Evolutionary conservation across 2,113 vertebrate species (phyloP), one percentile per base, ranked within the genome.

Genomic region (Chaenogobius annularis): DNA sequence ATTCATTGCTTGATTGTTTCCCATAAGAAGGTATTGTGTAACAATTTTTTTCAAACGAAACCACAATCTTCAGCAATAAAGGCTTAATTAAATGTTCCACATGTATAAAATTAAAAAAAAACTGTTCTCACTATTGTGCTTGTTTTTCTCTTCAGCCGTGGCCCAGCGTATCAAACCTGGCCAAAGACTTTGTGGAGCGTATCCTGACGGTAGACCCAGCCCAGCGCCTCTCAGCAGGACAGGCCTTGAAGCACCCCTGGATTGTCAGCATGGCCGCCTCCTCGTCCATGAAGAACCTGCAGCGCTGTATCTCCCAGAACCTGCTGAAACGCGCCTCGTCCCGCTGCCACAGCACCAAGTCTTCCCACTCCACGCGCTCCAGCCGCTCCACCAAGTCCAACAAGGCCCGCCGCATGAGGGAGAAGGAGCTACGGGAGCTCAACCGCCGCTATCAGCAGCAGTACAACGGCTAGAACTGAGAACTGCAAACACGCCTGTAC

Each of bases 271-370:
- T 98, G 98, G 98, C 98, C 3, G 97, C 97, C 26, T 94, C 96
- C 5, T 99, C 97, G 17, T 97, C 97, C 85, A 97, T 98, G 96
- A 99, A 98, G 93, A 99, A 99, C 89, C 93, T 99, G 7, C 98
- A 99, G 86, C 94, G 97, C 48, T 98, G 96, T 79, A 99, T 99
- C 82, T 99, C 98, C 0, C 97, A 98, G 73, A 99, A 99, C 92
- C 96, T 99, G 70, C 94, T 97, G 85, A 98, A 98, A 90, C 93
- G 98, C 9, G 98, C 96, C 0, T 98, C 97, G 0, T 99, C 98
- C 0, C 96, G 98, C 88, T 99, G 97, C 92, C 97, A 98, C 86
- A 99, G 98, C 94, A 99, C 96, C 87, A 99, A 99, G 79, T 99
- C 97, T 0, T 93, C 96, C 0, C 97, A 99, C 90, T 99, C 98